phyloP scores from a whole-genome alignment of 2,797 vertebrate genomes.

The Hoplostethus mediterraneus region DNA sequence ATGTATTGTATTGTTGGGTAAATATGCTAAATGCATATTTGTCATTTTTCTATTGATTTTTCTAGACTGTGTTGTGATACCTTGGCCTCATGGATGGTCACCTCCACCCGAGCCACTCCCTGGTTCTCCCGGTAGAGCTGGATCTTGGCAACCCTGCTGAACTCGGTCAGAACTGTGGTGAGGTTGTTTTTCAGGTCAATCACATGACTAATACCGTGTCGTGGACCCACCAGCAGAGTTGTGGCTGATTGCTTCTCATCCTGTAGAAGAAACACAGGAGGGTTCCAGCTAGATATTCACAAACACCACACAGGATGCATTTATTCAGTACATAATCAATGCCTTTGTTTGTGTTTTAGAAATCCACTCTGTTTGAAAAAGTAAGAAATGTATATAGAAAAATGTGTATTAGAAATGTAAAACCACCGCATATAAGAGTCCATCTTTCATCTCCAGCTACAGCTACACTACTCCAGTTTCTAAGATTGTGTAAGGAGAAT shows the following conservation, averaged over 20 bases:
- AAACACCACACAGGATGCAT: background rate
- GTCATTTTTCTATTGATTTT: background rate
- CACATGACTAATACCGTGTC: constrained; percentile 98
- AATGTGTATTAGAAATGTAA: background rate
- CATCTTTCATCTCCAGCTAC: background rate
- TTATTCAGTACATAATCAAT: background rate
- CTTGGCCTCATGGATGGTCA: constrained; percentile 96
- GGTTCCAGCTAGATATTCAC: constrained; percentile 1
- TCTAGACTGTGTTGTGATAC: constrained; percentile 72
- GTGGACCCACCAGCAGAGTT: constrained; percentile 94
- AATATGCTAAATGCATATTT: background rate
- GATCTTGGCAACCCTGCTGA: constrained; percentile 96
- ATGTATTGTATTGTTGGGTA: constrained; percentile 1
- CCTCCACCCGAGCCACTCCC: constrained; percentile 96
- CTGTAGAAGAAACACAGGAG: constrained; percentile 73
- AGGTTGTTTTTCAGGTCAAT: constrained; percentile 99
- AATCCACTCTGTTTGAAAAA: background rate
- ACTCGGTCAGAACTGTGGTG: constrained; percentile 96
- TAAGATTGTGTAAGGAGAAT: constrained; percentile 3
- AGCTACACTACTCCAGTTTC: background rate
- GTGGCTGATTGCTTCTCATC: constrained; percentile 97
- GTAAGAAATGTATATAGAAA: background rate
- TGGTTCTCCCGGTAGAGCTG: constrained; percentile 98
- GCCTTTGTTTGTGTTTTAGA: background rate
- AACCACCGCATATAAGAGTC: background rate